Base-by-base conservation (phyloP, 1,140 invertebrate species). In the Prorops nasuta region DNA sequence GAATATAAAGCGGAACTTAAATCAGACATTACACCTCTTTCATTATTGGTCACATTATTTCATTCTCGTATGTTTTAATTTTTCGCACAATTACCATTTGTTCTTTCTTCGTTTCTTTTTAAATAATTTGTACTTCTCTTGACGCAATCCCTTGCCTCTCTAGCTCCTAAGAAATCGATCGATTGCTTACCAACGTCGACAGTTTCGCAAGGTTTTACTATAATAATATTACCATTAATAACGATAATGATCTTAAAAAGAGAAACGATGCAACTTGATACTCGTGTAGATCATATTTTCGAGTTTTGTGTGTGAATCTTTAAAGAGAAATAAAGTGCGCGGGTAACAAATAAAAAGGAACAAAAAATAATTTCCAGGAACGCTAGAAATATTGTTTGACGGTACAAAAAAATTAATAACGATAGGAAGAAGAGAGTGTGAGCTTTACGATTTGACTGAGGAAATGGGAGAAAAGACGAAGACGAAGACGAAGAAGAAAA, bases 121-220 rank as follows among this genome's bases (percentile, higher is more conserved):
- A 60, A 54, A 54, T 66, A 64, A 66, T 66, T 66, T 66, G 64
- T 67, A 67, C 64, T 67, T 67, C 64, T 61, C 60, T 63, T 67
- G 63, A 63, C 48, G 60, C 63, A 63, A 67, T 65, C 60, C 51
- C 51, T 51, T 57, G 63, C 56, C 51, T 54, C 54, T 52, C 44
- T 54, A 56, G 41, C 45, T 56, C 56, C 51, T 56, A 65, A 52
- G 61, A 63, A 64, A 60, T 53, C 56, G 51, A 19, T 58, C 53
- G 50, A 65, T 65, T 63, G 63, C 63, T 64, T 59, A 51, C 61
- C 54, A 62, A 59, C 53, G 48, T 59, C 49, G 58, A 59, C 58
- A 61, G 58, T 61, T 61, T 65, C 61, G 59, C 54, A 56, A 60
- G 58, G 60, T 66, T n/a, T 64, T 54, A 56, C 54, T 65, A 63